Evolutionary conservation across 2,113 vertebrate species (phyloP).

Genomic region (Aleadryas rufinucha): DNA sequence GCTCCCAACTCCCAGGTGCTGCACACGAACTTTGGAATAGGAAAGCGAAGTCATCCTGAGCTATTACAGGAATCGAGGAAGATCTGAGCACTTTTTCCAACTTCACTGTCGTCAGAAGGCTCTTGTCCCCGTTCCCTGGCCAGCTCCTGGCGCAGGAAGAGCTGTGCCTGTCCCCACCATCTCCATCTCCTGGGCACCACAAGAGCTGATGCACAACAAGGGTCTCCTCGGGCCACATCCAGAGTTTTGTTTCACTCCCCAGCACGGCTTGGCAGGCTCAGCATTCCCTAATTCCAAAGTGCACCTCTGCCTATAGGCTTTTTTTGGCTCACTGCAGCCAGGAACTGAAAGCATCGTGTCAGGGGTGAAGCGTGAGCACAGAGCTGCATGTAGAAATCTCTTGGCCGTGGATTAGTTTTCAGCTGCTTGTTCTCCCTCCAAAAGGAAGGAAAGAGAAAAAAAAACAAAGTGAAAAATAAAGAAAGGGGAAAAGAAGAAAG

Average conservation of each 20-base stretch:
- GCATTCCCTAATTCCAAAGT: background rate
- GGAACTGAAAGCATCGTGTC: fast-evolving
- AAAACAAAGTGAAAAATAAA: background rate
- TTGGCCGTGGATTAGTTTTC: background rate
- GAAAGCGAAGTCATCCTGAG: background rate
- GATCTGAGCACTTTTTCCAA: background rate
- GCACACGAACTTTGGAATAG: background rate
- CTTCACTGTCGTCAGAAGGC: background rate
- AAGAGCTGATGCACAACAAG: background rate
- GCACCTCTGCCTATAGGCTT: background rate
- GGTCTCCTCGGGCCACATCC: background rate
- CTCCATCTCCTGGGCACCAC: background rate
- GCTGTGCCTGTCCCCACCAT: background rate
- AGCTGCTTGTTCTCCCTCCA: background rate
- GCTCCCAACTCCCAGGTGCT: background rate
- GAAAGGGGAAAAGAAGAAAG: too few relatives aligned
- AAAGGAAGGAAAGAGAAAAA: background rate
- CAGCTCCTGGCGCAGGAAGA: too few relatives aligned
- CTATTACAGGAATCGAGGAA: background rate
- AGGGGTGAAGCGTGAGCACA: background rate
- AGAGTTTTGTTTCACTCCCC: background rate
- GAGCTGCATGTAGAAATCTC: background rate
- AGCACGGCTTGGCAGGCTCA: background rate
- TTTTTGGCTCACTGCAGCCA: background rate
- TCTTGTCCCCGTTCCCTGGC: background rate